Base-by-base conservation (phyloP, 1,140 invertebrate genomes). In the Vanessa atalanta region DNA sequence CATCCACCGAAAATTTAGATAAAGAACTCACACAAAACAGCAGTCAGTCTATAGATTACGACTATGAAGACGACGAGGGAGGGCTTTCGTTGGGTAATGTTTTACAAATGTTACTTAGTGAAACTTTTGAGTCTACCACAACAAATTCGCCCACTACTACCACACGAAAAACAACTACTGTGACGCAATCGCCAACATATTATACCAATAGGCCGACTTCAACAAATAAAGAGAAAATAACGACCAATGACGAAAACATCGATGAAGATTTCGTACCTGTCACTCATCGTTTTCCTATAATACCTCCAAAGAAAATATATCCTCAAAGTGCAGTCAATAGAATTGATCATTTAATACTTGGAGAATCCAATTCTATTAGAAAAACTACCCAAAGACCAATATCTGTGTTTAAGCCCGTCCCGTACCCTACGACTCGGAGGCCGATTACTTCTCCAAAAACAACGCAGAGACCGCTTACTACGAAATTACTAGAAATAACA, bases 21-120 rank as follows among this genome's bases (percentile, higher is more conserved):
- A 57, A 15, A 51, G 50, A 60, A 1, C 1, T 69, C 16, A 15
- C 37, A 23, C 23, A 65, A 68, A 76, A 84, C 8, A 79, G 64
- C 71, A 79, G 76, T 50, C 65, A 79, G 60, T 79, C 80, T 47
- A 69, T 66, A 65, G 84, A 88, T 47, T 87, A 91, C 55, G 87
- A 89, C 47, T 85, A 88, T 6, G 89, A 93, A 50, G 91, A 93
- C 14, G 90, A 93, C 2, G 90, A 93, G 9, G 90, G 92, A 43
- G 93, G 93, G 60, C 94, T 94, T 76, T 95, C 94, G 0, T 90
- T 95, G 31, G 94, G 94, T 71, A 94, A 88, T 73, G 94, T 95
- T 3, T 82, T 95, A 8, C 92, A 95, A 77, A 76, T 95, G 5
- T 79, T 95, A 26, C 91, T 95, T 26, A 92, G 93, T 68, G 93